These are phyloP conservation scores for Tetrax tetrax DNA, from an alignment of 2,113 vertebrate species.

Conservation along the genomic window DNA sequence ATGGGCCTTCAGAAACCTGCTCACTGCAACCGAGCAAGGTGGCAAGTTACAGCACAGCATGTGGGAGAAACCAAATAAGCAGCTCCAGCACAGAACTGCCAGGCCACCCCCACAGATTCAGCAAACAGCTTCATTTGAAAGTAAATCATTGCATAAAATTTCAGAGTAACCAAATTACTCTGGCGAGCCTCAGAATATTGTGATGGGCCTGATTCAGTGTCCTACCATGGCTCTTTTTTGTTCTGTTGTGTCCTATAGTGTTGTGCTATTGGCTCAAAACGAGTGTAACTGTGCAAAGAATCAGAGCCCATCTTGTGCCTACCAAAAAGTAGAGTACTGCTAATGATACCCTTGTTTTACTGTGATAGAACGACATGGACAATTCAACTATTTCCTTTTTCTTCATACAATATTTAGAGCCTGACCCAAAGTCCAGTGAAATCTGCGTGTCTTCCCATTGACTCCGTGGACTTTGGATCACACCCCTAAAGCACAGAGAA, in stretches of 20 bases:
- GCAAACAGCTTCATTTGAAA: neutral
- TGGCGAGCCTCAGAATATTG: neutral
- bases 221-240: neutral
- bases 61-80: neutral
- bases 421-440: neutral
- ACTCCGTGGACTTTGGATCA: neutral
- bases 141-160: neutral
- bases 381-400: neutral
- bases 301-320: neutral
- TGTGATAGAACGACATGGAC: neutral
- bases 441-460: neutral
- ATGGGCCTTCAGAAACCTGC: neutral
- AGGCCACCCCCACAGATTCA: neutral
- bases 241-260: neutral
- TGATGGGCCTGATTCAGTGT: neutral
- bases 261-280: neutral
- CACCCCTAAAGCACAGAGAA: neutral
- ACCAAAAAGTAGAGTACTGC: neutral
- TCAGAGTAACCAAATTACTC: neutral
- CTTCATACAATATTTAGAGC: neutral
- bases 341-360: neutral
- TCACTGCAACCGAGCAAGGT: neutral
- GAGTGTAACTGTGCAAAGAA: neutral
- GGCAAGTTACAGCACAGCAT: neutral
- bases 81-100: neutral